These are phyloP conservation scores for Anguilla japonica DNA, from an alignment of 2,113 vertebrate genomes.

Conservation along the genomic window DNA sequence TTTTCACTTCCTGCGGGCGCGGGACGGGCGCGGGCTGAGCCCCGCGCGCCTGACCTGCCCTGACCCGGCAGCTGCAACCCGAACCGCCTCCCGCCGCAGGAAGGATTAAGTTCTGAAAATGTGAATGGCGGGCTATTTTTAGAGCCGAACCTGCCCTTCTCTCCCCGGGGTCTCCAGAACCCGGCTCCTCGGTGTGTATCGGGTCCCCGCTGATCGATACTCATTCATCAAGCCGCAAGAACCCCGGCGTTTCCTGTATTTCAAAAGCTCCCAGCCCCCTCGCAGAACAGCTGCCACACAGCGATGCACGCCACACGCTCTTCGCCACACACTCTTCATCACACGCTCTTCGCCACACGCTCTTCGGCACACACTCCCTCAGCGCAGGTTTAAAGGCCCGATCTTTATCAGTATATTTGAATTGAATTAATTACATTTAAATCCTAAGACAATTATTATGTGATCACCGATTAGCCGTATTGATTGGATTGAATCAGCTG, in stretches of 20 bases:
- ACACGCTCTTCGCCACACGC: no score
- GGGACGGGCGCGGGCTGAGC: neutral
- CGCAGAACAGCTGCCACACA: neutral
- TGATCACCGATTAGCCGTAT: neutral
- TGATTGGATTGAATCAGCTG: neutral
- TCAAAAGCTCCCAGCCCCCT: neutral
- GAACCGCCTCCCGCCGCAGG: neutral
- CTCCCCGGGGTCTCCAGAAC: neutral
- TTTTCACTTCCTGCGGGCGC: neutral
- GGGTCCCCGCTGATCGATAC: constrained; percentile 21
- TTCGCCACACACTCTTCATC: neutral
- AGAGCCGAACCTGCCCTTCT: neutral
- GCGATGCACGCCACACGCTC: neutral
- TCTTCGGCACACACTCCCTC: neutral
- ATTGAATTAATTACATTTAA: neutral
- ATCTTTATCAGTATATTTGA: neutral
- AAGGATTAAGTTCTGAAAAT: neutral
- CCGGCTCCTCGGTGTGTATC: neutral
- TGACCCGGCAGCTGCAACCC: neutral
- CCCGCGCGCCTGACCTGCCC: neutral
- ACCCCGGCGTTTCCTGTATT: neutral
- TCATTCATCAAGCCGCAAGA: neutral
- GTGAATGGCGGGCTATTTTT: constrained; percentile 5
- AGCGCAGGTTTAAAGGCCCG: neutral
- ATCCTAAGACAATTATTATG: neutral